phyloP scores from a whole-genome alignment of 1,140 invertebrate species.

The Drosophila ogumai region DNA sequence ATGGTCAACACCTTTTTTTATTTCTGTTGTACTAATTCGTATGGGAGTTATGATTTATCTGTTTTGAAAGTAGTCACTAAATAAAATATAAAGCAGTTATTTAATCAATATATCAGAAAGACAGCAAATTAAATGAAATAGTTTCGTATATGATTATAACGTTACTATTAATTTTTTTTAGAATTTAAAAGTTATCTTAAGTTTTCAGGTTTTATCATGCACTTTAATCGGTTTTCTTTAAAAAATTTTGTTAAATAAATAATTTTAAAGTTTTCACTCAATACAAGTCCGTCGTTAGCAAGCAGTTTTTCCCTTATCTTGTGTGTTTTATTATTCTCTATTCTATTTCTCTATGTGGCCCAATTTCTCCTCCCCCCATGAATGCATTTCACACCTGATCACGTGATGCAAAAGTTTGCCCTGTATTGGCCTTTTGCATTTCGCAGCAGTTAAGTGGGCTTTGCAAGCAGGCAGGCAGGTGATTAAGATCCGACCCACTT shows the following conservation, averaged over 20 bases:
- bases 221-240: neutral
- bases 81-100: neutral
- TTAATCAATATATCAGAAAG: neutral
- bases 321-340: neutral
- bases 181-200: too few species aligned
- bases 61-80: neutral
- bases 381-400: constrained; percentile 50
- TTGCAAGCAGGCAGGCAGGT: constrained; percentile 17
- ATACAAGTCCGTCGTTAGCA: too few species aligned
- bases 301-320: neutral
- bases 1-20: constrained; percentile 16
- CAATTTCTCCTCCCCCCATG: neutral
- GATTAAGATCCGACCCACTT: constrained; percentile 60
- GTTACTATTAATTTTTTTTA: too few species aligned
- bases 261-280: too few species aligned
- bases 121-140: too few species aligned
- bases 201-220: too few species aligned
- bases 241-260: too few species aligned
- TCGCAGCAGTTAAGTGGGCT: constrained; percentile 30
- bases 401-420: constrained; percentile 41
- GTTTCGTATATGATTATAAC: too few species aligned
- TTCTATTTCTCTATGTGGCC: neutral
- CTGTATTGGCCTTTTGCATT: constrained; percentile 43
- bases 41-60: neutral
- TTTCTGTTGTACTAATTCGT: neutral